phyloP scores from a whole-genome alignment of 2,888 invertebrate species.

The Mimas tiliae region DNA sequence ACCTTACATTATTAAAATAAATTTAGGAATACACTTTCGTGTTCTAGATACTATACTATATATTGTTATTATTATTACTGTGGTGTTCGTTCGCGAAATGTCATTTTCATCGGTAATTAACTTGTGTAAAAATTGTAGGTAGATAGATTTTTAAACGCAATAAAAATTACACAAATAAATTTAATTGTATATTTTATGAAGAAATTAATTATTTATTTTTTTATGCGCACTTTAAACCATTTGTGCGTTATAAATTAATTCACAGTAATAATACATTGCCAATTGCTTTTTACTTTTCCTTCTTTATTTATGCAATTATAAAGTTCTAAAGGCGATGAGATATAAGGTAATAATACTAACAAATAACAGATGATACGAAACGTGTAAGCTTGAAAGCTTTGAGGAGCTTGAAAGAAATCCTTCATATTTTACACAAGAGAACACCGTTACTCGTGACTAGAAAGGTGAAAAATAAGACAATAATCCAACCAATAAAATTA shows the following conservation, averaged over 20 bases:
- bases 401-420: slow-evolving; percentile 21
- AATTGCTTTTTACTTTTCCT: no score
- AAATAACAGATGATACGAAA: neutral
- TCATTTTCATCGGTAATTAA: slow-evolving; percentile 69
- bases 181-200: neutral
- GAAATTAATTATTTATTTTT: neutral
- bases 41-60: slow-evolving; percentile 60
- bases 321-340: neutral
- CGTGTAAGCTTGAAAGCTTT: no score
- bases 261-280: no score
- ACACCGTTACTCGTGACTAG: slow-evolving; percentile 79
- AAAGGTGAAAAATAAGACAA: slow-evolving; percentile 71
- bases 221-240: neutral
- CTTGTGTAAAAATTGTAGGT: slow-evolving; percentile 26
- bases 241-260: slow-evolving; percentile 9
- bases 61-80: slow-evolving; percentile 64
- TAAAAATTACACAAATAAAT: neutral
- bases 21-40: slow-evolving; percentile 70
- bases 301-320: no score
- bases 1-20: slow-evolving; percentile 65
- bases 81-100: slow-evolving; percentile 82
- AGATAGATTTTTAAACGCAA: neutral
- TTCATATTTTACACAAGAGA: slow-evolving; percentile 57
- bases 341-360: neutral
- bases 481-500: slow-evolving; percentile 63